phyloP scores from a whole-genome alignment of 2,888 invertebrate genomes.

The Thera britannica region DNA sequence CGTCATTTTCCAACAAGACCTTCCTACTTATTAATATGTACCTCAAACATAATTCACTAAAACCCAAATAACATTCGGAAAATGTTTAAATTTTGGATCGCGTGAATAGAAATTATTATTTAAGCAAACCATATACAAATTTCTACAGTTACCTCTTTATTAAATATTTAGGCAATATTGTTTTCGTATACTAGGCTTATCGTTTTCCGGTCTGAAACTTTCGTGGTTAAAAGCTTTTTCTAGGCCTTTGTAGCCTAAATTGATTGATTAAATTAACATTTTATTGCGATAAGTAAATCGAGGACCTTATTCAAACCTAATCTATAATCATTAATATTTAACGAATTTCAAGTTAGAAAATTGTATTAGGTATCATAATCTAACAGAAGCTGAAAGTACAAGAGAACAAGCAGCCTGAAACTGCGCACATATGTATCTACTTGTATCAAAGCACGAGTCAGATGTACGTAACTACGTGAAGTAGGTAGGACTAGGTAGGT shows the following conservation, averaged over 20 bases:
- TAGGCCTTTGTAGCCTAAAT: neutral
- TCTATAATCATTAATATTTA: neutral
- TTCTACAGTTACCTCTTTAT: neutral
- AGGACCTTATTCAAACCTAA: neutral
- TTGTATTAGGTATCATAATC: too few relatives aligned
- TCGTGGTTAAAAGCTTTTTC: neutral
- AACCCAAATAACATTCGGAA: neutral
- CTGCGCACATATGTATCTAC: slow-evolving; percentile 12
- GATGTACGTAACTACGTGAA: slow-evolving; percentile 27
- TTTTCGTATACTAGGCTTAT: slow-evolving; percentile 12
- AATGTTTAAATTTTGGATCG: slow-evolving; percentile 1
- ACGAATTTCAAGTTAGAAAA: neutral
- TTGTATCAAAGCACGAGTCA: slow-evolving; percentile 17
- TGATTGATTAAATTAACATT: neutral
- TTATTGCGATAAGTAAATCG: neutral
- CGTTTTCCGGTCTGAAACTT: slow-evolving; percentile 12
- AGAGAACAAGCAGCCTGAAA: slow-evolving; percentile 12
- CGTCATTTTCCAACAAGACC: slow-evolving; percentile 1
- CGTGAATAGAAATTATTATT: slow-evolving; percentile 10
- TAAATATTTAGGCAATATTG: slow-evolving; percentile 2
- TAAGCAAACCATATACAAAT: slow-evolving; percentile 2
- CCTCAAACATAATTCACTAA: neutral
- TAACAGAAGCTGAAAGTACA: slow-evolving; percentile 3
- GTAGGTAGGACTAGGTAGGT: slow-evolving; percentile 28
- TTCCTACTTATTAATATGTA: neutral